Percentiles rank a stretch among this genome's conserved stretches.
Conservation (phyloP, 2,797 vertebrate species). For the Varecia variegata region DNA sequence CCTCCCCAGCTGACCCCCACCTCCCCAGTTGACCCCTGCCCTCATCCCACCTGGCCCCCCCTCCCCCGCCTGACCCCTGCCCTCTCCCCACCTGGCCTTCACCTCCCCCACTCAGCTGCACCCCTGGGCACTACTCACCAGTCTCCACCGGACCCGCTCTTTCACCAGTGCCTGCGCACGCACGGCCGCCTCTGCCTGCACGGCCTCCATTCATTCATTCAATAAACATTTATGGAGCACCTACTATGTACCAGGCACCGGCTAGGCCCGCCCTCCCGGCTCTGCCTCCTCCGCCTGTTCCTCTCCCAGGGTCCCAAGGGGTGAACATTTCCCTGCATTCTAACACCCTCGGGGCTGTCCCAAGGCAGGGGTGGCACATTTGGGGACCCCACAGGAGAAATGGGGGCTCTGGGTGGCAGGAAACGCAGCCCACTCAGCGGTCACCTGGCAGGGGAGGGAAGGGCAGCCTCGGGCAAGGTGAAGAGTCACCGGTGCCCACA, state of each 20-base stretch:
- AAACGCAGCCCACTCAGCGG: neutral
- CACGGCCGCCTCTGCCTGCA: constrained; percentile 73
- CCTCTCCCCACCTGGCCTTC: neutral
- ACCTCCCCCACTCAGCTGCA: constrained; percentile 45
- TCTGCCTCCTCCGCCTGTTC: constrained; percentile 36
- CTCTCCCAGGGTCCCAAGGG: constrained; percentile 51
- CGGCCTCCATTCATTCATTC: constrained; percentile 78
- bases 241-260: constrained; percentile 79
- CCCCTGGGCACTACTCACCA: constrained; percentile 74
- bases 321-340: constrained; percentile 13
- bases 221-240: constrained; percentile 82
- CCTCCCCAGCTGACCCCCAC: neutral
- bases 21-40: neutral
- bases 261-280: constrained; percentile 65
- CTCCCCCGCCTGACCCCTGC: neutral
- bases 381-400: neutral
- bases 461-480: neutral
- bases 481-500: neutral
- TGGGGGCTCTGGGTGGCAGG: neutral
- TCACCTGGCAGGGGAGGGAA: neutral
- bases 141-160: constrained; percentile 74
- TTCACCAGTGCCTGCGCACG: constrained; percentile 68
- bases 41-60: neutral
- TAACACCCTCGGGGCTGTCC: constrained; percentile 28
- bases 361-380: neutral